These are phyloP conservation scores for Anticlea derivata DNA, from an alignment of 2,888 invertebrate species.

Conservation along the genomic window DNA sequence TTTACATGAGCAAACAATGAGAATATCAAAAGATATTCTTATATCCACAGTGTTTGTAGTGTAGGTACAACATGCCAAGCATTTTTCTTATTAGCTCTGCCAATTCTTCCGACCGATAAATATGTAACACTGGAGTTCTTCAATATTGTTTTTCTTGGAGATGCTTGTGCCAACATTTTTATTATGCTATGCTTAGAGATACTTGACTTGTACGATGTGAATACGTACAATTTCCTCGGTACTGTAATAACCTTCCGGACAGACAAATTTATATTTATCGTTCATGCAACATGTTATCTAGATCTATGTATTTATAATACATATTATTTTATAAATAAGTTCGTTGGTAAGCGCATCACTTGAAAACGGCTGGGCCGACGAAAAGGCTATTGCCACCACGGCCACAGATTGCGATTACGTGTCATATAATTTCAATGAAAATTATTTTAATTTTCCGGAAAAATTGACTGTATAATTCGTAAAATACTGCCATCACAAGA, in stretches of 20 bases:
- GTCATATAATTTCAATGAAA: too few relatives aligned
- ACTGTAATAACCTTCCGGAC: neutral
- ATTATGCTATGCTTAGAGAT: neutral
- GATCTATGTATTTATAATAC: too few relatives aligned
- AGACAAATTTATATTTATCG: neutral
- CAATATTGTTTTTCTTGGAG: constrained; percentile 1
- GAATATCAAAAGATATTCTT: constrained; percentile 55
- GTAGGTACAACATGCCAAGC: constrained; percentile 44
- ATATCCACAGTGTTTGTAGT: constrained; percentile 48
- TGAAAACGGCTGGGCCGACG: too few relatives aligned
- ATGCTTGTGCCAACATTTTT: neutral
- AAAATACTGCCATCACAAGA: neutral
- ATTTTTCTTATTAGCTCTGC: constrained; percentile 32
- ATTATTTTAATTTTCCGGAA: neutral
- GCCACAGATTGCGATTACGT: too few relatives aligned
- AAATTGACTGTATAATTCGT: neutral
- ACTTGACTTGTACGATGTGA: too few relatives aligned
- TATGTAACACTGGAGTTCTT: constrained; percentile 7
- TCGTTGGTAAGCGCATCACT: too few relatives aligned
- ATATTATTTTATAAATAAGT: too few relatives aligned
- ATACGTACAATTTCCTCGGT: neutral
- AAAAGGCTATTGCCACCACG: too few relatives aligned
- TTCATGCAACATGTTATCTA: constrained; percentile 2
- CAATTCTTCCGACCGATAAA: constrained; percentile 20
- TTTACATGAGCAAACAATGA: constrained; percentile 58